Conservation (phyloP, 1,140 invertebrate genomes). For the Eupristina koningsbergeri region DNA sequence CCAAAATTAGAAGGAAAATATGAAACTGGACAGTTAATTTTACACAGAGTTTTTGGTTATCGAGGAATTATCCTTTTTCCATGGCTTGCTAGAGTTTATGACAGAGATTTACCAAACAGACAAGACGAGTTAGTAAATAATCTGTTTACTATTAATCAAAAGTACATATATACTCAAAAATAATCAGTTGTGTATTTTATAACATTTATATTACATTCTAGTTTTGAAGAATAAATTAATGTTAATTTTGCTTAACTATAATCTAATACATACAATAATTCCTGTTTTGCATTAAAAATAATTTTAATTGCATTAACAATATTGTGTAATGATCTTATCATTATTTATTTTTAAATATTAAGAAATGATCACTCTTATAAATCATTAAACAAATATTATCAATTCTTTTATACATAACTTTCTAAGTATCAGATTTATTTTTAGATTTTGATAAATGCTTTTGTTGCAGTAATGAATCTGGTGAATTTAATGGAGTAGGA, state of each 20-base stretch:
- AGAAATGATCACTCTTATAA: no score
- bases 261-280: neutral
- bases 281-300: no score
- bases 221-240: constrained; percentile 11
- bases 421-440: no score
- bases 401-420: no score
- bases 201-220: no score
- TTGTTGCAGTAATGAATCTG: constrained; percentile 63
- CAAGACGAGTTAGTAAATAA: constrained; percentile 65
- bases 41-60: constrained; percentile 96
- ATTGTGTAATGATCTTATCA: no score
- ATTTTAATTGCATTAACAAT: no score
- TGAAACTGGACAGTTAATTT: constrained; percentile 94
- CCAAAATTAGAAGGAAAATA: constrained; percentile 92
- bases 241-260: neutral
- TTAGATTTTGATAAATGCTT: no score
- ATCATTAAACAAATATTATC: no score
- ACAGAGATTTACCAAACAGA: constrained; percentile 84
- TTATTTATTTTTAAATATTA: no score
- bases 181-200: no score
- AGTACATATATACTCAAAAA: neutral
- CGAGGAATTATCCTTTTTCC: constrained; percentile 95
- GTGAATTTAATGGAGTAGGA: constrained; percentile 76
- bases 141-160: neutral
- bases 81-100: constrained; percentile 94